phyloP scores from a whole-genome alignment of 2,113 vertebrate genomes.

The Phasianus colchicus region DNA sequence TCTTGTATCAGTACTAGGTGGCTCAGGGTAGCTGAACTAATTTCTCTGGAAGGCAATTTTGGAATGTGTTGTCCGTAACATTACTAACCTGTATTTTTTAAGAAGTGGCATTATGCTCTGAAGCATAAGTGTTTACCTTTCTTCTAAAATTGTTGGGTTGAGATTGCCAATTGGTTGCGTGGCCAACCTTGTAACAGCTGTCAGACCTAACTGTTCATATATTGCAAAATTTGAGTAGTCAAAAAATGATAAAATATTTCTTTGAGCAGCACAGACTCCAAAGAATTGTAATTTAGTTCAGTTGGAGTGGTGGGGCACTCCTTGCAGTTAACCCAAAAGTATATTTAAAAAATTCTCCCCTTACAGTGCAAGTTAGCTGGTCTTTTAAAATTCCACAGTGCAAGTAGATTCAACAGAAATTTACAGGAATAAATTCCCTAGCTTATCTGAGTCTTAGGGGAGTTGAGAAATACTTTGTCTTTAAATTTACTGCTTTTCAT shows the following conservation, averaged over 20 bases:
- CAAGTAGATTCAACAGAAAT: neutral
- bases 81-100: neutral
- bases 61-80: neutral
- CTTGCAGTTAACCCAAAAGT: neutral
- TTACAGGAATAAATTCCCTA: neutral
- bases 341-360: neutral
- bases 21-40: neutral
- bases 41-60: neutral
- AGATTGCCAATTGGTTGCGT: neutral
- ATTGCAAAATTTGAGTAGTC: neutral
- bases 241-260: neutral
- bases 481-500: neutral
- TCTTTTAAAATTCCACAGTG: neutral
- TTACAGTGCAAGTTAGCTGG: neutral
- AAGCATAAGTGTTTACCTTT: neutral
- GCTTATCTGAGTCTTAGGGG: neutral
- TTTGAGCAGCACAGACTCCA: neutral
- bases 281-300: neutral
- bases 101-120: neutral
- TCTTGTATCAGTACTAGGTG: neutral
- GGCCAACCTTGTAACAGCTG: neutral
- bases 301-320: neutral
- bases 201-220: neutral
- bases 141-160: neutral
- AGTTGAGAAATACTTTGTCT: neutral